Percentiles rank a stretch among this genome's conserved stretches.
These are phyloP conservation scores for Silurus lanzhouensis DNA, from an alignment of 2,797 vertebrate species.

Conservation along the genomic window DNA sequence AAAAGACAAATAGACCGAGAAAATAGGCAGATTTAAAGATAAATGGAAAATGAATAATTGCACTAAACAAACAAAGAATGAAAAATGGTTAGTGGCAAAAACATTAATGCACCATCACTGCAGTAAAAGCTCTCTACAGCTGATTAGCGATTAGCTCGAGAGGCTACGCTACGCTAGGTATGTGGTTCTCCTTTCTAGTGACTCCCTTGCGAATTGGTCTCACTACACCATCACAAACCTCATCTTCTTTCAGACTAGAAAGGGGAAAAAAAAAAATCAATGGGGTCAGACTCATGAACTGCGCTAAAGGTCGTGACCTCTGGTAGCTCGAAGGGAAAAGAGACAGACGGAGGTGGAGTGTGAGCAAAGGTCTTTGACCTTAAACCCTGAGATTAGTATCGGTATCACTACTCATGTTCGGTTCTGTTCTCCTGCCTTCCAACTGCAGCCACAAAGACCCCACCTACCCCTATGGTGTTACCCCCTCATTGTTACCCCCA, in stretches of 20 bases:
- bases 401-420: constrained; percentile 70
- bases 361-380: constrained; percentile 79
- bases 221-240: background rate
- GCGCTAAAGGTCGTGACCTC: constrained; percentile 72
- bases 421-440: constrained; percentile 61
- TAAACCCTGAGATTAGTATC: constrained; percentile 78
- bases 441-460: constrained; percentile 20
- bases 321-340: constrained; percentile 67
- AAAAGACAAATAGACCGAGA: too few relatives aligned
- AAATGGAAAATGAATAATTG: too few relatives aligned
- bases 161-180: background rate
- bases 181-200: background rate
- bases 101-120: background rate
- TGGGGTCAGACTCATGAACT: constrained; percentile 68
- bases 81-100: too few relatives aligned
- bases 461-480: constrained; percentile 19
- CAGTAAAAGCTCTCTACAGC: background rate
- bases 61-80: too few relatives aligned
- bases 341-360: constrained; percentile 65
- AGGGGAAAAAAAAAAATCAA: background rate
- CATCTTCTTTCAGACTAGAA: background rate
- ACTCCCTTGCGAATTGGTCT: background rate
- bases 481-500: background rate
- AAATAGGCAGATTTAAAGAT: too few relatives aligned
- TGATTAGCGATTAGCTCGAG: background rate